Evolutionary conservation across 2,113 vertebrate genomes (phyloP).

Genomic region (Rafetus swinhoei): DNA sequence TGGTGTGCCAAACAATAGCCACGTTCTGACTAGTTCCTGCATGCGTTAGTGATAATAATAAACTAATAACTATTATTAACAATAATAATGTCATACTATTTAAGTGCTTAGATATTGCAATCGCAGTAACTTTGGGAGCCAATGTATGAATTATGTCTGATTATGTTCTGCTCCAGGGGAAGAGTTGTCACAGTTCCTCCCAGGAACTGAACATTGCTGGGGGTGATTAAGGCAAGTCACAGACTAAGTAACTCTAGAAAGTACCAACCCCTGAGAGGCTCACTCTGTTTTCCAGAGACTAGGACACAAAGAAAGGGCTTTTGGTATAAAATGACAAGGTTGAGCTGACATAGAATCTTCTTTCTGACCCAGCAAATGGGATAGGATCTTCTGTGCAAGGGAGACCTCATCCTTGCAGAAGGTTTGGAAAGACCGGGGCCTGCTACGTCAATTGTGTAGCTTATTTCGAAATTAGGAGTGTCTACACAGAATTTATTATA

Average conservation of each 20-base stretch:
- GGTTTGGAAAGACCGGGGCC: background rate
- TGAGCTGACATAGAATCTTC: background rate
- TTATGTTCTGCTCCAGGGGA: background rate
- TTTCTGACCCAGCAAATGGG: background rate
- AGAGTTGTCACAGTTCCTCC: background rate
- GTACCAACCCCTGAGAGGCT: background rate
- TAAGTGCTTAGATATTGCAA: background rate
- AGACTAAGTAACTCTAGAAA: background rate
- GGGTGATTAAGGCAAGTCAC: background rate
- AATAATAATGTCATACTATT: too few species aligned
- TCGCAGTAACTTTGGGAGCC: background rate
- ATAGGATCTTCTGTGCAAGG: background rate
- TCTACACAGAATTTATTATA: too few species aligned
- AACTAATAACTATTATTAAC: too few species aligned
- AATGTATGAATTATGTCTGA: background rate
- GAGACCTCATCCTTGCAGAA: background rate
- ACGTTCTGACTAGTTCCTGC: background rate
- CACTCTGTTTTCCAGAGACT: background rate
- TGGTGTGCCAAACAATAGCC: background rate
- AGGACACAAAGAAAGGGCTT: background rate
- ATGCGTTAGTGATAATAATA: background rate
- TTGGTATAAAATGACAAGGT: background rate
- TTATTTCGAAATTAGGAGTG: too few species aligned
- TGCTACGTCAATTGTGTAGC: background rate
- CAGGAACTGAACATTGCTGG: background rate